Evolutionary conservation across 1,140 invertebrate genomes (phyloP).

Genomic region (Drosophila murphyi): DNA sequence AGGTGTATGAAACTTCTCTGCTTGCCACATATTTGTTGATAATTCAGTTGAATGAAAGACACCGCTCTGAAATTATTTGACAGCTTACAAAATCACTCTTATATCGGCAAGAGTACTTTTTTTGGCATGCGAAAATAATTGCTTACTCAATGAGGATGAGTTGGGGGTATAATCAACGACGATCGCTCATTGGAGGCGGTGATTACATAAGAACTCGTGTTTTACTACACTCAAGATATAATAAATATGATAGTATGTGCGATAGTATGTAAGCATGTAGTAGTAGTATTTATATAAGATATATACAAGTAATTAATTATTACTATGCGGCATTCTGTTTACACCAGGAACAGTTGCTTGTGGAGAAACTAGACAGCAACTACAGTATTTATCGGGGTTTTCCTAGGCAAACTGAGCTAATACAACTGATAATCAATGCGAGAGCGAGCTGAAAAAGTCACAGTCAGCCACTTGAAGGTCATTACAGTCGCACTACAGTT

Average conservation of each 20-base stretch:
- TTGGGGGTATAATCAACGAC: neutral
- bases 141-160: neutral
- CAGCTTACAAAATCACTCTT: neutral
- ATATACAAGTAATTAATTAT: neutral
- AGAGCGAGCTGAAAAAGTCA: neutral
- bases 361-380: neutral
- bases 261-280: neutral
- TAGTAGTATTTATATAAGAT: constrained; percentile 2
- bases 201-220: neutral
- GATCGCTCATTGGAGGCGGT: neutral
- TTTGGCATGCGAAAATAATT: neutral
- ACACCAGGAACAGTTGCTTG: neutral
- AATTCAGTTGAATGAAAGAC: no score
- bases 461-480: constrained; percentile 18
- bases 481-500: neutral
- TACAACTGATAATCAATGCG: constrained; percentile 2
- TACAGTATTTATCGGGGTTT: constrained; percentile 1
- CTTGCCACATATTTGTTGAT: no score
- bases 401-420: neutral
- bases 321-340: neutral
- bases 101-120: neutral
- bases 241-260: neutral
- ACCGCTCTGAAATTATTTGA: neutral
- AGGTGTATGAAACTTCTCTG: no score
- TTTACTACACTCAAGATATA: neutral